Evolutionary conservation across 2,888 invertebrate genomes (phyloP), one percentile per base, ranked within the genome.

Genomic region (Chirona hameri): DNA sequence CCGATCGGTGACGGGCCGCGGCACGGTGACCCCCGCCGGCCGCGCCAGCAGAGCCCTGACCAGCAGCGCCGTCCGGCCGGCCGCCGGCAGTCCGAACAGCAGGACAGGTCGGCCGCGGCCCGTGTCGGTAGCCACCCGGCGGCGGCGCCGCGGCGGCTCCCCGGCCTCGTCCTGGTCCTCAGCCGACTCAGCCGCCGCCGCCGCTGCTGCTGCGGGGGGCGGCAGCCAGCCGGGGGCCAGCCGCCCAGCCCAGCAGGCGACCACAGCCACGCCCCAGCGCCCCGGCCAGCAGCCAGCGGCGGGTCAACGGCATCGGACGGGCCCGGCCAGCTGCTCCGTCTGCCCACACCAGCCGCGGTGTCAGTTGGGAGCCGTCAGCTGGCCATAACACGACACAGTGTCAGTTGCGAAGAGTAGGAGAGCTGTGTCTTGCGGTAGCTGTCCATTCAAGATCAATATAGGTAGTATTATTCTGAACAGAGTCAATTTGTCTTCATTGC

Each of bases 31-130:
- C 46, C 24, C 1, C 24, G 18, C 76, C 24, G 76, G 39, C 21
- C 21, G 76, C 39, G 4, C 24, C 39, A 76, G 39, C 24, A 76
- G 76, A 0, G 76, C 76, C 39, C 76, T 39, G 24, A 76, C 76
- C 76, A 76, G 39, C 21, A 76, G 76, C 46, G 76, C 76, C 24
- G 76, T 76, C 21, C 76, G 76, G 24, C 76, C 76, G 24, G 76
- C 39, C 10, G 76, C 76, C 46, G 76, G 76, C 76, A 76, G 76
- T 0, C 76, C 76, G 24, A 76, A 46, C 76, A 76, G 76, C 76
- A 76, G 76, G 46, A 76, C 39, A 21, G 76, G 10, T 9, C 39
- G 24, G 39, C 39, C 24, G 76, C 76, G 39, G 76, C 76, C 46
- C 21, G 76, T 39, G 46, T 46, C 46, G 46, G 76, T 46, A 0